Evolutionary conservation across 2,113 vertebrate species (phyloP), one percentile per base, ranked within the genome.

Genomic region (Silurus asotus): DNA sequence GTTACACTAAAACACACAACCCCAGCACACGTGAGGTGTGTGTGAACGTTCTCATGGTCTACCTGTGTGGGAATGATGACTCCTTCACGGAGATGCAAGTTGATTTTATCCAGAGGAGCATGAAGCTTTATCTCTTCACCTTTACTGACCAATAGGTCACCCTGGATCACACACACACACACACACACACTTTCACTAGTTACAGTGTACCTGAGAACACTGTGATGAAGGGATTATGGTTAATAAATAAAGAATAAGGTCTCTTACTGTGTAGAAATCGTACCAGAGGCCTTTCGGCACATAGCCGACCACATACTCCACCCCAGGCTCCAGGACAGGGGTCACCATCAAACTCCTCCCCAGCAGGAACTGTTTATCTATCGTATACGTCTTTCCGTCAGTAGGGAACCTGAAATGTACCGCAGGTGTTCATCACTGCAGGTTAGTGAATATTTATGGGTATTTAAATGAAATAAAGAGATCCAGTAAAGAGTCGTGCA

Each of bases 351-450:
- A 93, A 92, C 94, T 94, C 89, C 65, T 90, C 74, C 96, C 96
- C 96, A 95, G 96, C 14, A 97, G 92, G 88, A 97, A 97, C 93
- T 97, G 96, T 62, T 89, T 95, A 91, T 97, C 96, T 2, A 96
- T 89, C 0, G 87, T 89, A 8, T 96, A 96, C 0, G 96, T 96
- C 83, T 85, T 90, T 14, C 84, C 64, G 20, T 97, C 97, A 55
- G 74, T 13, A 0, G 96, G 96, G 85, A 97, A 97, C 91, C 97
- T 97, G 88, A 0, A 0, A 0, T 25, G 84, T 20, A 5, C 59
- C 23, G 5, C 2, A 23, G 4, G 84, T 15, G 7, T 37, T 37
- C 37, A 37, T 37, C 37, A 37, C 37, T 37, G 37, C 37, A 37
- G 37, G 2, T 37, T 37, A 37, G 2, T 37, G 37, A 37, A 37